Evolutionary conservation across 2,888 invertebrate species (phyloP), one percentile per base, ranked within the genome.

Genomic region (Macrosiphum euphorbiae): DNA sequence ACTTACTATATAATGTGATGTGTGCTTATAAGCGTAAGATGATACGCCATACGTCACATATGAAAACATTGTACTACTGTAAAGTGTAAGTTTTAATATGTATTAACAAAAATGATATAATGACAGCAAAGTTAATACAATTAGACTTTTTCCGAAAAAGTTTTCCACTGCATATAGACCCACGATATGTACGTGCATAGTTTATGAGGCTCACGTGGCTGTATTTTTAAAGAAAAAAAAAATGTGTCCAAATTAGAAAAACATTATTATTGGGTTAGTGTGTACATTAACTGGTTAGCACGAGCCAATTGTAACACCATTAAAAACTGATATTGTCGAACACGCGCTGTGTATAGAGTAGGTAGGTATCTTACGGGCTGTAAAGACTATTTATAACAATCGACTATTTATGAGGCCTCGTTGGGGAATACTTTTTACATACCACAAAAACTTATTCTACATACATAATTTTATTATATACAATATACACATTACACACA

Each of bases 321-420:
- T 61, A 58, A n/a, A 90, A 92, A 58, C 3, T 44, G 1, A 50
- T 85, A 87, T 87, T 61, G 61, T 87, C 35, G 47, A 61, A 50
- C 61, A 44, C 52, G 41, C n/a, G n/a, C 28, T 28, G 11, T 55
- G 20, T 55, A 55, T 35, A 41, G 20, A 28, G 26, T 26, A 16
- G 26, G 16, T 35, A 24, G 78, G 26, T 55, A 47, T n/a, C 86
- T 16, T 61, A 61, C 35, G 35, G 26, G 61, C 61, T 16, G 86
- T 92, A 58, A 26, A 61, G 35, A 61, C 47, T 92, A 87, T 92
- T 92, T 87, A 92, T 92, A 67, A 47, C n/a, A 58, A 86, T 58
- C 47, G 47, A 47, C 35, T 86, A 44, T 44, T 91, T 84, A 61
- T 28, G 85, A 91, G 85, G 91, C 91, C 85, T 91, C 52, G 85